Base-by-base conservation (phyloP, 1,140 invertebrate species). In the Ridgeia piscesae region DNA sequence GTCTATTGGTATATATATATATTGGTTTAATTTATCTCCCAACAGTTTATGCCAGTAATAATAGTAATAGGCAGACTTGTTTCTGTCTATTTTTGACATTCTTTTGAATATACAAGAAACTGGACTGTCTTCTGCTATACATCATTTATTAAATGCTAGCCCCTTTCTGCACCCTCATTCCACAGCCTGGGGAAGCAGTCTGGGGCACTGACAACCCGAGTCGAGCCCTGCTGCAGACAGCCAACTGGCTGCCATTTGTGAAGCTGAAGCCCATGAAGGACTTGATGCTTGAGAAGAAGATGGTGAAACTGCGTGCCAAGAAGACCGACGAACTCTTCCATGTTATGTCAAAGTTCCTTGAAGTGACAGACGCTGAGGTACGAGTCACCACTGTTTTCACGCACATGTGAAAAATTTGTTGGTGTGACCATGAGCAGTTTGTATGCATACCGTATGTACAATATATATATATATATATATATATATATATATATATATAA, bases 181-280 rank as follows among this genome's bases (percentile, higher is more conserved):
- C 91, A 14, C 93, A 96, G 95, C 33, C 94, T 91, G 95, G 95
- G 8, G 94, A 94, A 91, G 95, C 96, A 91, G 94, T 94, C 17
- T 96, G 95, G 95, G 95, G 95, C 14, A 93, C 94, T 77, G 96
- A 96, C 90, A 93, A 93, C 9, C 93, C 93, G 9, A 94, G 90
- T 14, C 95, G 96, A 93, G 94, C 94, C 17, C 93, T 96, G 21
- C 94, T 94, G 92, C 95, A 96, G 92, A 94, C 95, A n/a, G 94
- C 95, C 0, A 96, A 95, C 94, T 96, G 96, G 96, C 89, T 95
- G 21, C 92, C 94, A 17, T 96, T 94, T 93, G 93, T 95, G 0
- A 94, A 93, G 58, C 93, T 96, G 17, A 94, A 94, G 88, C 94
- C 95, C 14, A 94, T 95, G 91, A 93, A 92, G 90, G 94, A 96